A percentile compares a stretch with the other conserved stretches of the same genome.
Evolutionary conservation across 2,797 vertebrate species (phyloP).

Genomic region (Rhinophrynus dorsalis): DNA sequence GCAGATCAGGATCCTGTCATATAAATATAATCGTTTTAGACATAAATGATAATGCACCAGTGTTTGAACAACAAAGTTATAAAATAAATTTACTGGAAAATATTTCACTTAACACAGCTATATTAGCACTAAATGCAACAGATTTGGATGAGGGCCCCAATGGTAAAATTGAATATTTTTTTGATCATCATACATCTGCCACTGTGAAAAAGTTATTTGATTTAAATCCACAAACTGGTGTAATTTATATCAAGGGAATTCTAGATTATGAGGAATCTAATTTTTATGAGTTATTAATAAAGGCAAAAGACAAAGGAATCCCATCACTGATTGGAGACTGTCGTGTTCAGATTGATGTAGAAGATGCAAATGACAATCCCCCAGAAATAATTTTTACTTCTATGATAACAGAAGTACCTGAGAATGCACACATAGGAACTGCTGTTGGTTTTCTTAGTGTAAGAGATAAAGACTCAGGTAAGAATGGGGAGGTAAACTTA

Average conservation of each 20-base stretch:
- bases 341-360: slow-evolving; percentile 84
- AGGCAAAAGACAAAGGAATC: slow-evolving; percentile 85
- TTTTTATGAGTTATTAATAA: slow-evolving; percentile 84
- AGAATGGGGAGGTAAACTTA: slow-evolving; percentile 82
- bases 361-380: slow-evolving; percentile 87
- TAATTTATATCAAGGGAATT: slow-evolving; percentile 47
- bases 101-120: slow-evolving; percentile 48
- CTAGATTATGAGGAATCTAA: slow-evolving; percentile 83
- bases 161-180: slow-evolving; percentile 40
- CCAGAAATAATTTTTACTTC: slow-evolving; percentile 87
- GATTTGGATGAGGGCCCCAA: slow-evolving; percentile 59
- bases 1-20: slow-evolving; percentile 57
- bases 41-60: slow-evolving; percentile 62
- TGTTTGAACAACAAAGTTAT: slow-evolving; percentile 59
- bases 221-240: slow-evolving; percentile 52
- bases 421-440: slow-evolving; percentile 79
- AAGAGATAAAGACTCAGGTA: slow-evolving; percentile 82
- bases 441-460: slow-evolving; percentile 87
- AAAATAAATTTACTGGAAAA: slow-evolving; percentile 58
- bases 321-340: slow-evolving; percentile 91
- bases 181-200: not conserved
- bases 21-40: slow-evolving; percentile 59
- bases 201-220: slow-evolving; percentile 33
- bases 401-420: slow-evolving; percentile 78
- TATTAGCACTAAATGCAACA: slow-evolving; percentile 57